Percentiles rank a stretch among this genome's conserved stretches.
phyloP scores from a whole-genome alignment of 2,888 invertebrate genomes.

The Zeuzera pyrina region DNA sequence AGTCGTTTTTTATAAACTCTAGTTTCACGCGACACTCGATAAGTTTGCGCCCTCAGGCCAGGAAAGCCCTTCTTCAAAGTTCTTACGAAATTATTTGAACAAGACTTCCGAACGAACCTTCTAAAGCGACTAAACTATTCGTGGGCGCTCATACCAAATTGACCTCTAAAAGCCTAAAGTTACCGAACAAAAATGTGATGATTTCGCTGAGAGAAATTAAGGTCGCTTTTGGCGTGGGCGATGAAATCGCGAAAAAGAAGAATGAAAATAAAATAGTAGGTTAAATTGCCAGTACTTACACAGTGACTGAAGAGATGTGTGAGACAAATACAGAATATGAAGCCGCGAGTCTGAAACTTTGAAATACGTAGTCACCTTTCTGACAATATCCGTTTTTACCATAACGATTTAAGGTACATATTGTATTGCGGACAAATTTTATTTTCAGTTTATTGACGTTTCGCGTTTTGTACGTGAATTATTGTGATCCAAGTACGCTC shows the following conservation, averaged over 20 bases:
- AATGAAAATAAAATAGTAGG: constrained; percentile 12
- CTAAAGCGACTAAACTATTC: constrained; percentile 20
- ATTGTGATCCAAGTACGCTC: constrained; percentile 11
- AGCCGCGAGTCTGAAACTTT: constrained; percentile 21
- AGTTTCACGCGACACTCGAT: constrained; percentile 36
- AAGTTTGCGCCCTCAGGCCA: constrained; percentile 47
- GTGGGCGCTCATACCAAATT: constrained; percentile 28
- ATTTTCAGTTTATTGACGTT: constrained; percentile 9
- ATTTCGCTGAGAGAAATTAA: constrained; percentile 21
- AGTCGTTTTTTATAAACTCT: constrained; percentile 21
- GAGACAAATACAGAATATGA: constrained; percentile 40
- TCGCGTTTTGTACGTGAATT: constrained; percentile 14
- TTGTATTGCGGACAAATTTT: constrained; percentile 8
- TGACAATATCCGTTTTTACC: not conserved
- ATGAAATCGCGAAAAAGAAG: constrained; percentile 7
- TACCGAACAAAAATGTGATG: constrained; percentile 21
- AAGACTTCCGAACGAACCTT: constrained; percentile 27
- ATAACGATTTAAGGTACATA: not conserved
- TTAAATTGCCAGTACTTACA: constrained; percentile 41
- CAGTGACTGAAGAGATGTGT: constrained; percentile 34
- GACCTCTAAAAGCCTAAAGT: constrained; percentile 22
- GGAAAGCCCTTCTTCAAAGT: constrained; percentile 53
- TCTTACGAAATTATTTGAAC: constrained; percentile 65
- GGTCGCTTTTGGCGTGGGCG: constrained; percentile 12
- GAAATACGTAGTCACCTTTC: constrained; percentile 11